Evolutionary conservation across 2,113 vertebrate species (phyloP).

Genomic region (Apteryx mantelli): DNA sequence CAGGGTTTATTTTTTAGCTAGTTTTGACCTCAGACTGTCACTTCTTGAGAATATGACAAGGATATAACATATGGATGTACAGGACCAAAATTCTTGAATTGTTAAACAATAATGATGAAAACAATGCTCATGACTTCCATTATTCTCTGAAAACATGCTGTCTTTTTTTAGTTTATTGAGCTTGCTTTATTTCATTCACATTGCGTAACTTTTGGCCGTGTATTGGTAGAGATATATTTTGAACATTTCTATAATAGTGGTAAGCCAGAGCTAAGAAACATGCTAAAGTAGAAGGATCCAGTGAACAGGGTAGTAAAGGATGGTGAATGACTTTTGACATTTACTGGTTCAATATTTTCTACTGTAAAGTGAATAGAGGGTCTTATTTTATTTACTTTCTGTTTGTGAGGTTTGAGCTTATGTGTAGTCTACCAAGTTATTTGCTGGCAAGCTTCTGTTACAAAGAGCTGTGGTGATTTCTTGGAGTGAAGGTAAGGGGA

Average conservation of each 20-base stretch:
- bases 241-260: not conserved
- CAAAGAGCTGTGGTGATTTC: not conserved
- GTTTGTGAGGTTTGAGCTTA: not conserved
- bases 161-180: not conserved
- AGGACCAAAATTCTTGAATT: not conserved
- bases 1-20: not conserved
- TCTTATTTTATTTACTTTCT: constrained; percentile 4
- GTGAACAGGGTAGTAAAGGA: not conserved
- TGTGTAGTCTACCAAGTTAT: not conserved
- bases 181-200: not conserved
- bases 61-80: not conserved
- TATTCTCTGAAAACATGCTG: not conserved
- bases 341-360: not conserved
- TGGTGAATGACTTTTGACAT: not conserved
- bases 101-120: not conserved
- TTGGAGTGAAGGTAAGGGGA: not conserved
- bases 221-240: not conserved
- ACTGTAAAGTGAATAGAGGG: not conserved
- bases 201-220: not conserved
- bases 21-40: not conserved
- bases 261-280: not conserved
- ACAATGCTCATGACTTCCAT: not conserved
- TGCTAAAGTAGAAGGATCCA: not conserved
- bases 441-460: not conserved
- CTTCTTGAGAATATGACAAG: not conserved